Evolutionary conservation across 2,797 vertebrate genomes (phyloP).

Genomic region (Eospalax fontanierii): DNA sequence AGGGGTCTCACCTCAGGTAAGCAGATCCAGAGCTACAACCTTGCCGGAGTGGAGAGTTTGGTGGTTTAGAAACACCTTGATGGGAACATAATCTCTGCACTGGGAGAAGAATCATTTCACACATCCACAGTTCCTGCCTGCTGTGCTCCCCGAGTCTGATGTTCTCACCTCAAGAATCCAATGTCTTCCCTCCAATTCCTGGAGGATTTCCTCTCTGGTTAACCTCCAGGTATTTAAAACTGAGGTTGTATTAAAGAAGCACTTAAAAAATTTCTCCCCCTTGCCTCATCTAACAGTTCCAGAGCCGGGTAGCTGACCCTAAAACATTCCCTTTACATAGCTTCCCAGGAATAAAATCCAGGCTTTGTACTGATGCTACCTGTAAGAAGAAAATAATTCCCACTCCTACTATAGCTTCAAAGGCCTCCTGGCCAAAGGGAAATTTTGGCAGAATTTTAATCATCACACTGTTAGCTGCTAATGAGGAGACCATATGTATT

Average conservation of each 20-base stretch:
- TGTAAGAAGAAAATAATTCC: slow-evolving; percentile 56
- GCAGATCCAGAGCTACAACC: slow-evolving; percentile 32
- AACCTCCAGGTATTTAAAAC: not conserved
- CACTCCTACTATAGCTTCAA: slow-evolving; percentile 17
- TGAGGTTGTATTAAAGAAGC: not conserved
- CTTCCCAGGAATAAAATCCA: slow-evolving; percentile 21
- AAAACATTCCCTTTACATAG: not conserved
- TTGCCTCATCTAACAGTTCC: not conserved
- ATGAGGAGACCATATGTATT: slow-evolving; percentile 54
- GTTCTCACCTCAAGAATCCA: not conserved
- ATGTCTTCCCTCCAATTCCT: not conserved
- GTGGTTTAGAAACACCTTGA: slow-evolving; percentile 49
- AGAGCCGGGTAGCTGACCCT: not conserved
- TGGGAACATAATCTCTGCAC: slow-evolving; percentile 18
- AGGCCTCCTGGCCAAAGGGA: slow-evolving; percentile 42
- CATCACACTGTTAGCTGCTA: slow-evolving; percentile 42
- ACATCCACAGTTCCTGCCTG: not conserved
- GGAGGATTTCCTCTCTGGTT: not conserved
- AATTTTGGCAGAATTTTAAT: slow-evolving; percentile 69
- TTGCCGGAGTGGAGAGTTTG: slow-evolving; percentile 13
- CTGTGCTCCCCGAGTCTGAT: not conserved
- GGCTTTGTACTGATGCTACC: slow-evolving; percentile 45
- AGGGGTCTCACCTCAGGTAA: slow-evolving; percentile 38
- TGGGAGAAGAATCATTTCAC: slow-evolving; percentile 28
- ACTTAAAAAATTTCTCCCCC: not conserved